Evolutionary conservation across 2,113 vertebrate species (phyloP).

Genomic region (Carassius gibelio): DNA sequence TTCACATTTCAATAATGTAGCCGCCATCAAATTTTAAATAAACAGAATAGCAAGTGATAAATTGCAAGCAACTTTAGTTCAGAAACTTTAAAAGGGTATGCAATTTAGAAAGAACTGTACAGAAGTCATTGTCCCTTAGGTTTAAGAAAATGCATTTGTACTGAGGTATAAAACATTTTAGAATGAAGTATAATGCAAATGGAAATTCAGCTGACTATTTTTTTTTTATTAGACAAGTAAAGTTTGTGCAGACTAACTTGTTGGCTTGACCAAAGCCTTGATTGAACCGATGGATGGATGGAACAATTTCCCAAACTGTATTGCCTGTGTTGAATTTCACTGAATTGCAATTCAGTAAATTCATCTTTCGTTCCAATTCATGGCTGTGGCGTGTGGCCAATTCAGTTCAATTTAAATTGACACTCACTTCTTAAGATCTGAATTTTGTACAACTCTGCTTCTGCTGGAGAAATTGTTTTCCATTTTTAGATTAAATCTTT

Average conservation of each 20-base stretch:
- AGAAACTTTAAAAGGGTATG: background rate
- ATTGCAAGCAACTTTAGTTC: conserved; percentile 4
- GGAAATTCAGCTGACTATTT: background rate
- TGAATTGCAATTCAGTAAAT: background rate
- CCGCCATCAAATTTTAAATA: conserved; percentile 37
- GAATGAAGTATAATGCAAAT: background rate
- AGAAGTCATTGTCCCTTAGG: background rate
- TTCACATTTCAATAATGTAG: conserved; percentile 45
- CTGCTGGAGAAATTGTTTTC: background rate
- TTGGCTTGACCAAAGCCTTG: background rate
- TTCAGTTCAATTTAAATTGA: background rate
- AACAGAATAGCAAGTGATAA: conserved; percentile 37
- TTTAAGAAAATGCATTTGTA: background rate
- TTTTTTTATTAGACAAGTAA: background rate
- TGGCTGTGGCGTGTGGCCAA: background rate
- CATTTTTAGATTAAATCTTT: background rate
- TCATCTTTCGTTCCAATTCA: background rate
- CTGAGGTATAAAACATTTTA: background rate
- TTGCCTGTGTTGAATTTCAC: background rate
- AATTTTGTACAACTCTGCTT: background rate
- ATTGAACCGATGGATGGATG: background rate
- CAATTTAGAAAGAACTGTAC: background rate
- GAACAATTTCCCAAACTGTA: background rate
- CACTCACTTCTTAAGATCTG: background rate
- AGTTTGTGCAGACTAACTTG: background rate